Evolutionary conservation across 2,888 invertebrate species (phyloP).

Genomic region (Megastigmus dorsalis): DNA sequence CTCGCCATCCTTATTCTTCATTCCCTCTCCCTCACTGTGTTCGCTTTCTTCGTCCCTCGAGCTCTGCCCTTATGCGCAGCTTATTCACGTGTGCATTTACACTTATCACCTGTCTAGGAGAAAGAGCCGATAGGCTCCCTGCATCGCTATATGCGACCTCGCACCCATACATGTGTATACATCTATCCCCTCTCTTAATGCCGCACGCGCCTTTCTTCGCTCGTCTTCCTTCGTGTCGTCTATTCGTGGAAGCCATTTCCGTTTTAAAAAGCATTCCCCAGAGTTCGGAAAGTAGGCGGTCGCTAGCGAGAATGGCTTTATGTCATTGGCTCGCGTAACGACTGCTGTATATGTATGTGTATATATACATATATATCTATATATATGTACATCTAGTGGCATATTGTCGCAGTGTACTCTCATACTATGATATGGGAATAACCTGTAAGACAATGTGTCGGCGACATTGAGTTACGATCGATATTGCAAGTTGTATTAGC

Average conservation of each 20-base stretch:
- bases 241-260: slow-evolving; percentile 52
- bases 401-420: no score
- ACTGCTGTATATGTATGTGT: background rate
- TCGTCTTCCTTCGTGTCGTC: slow-evolving; percentile 37
- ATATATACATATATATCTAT: background rate
- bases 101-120: background rate
- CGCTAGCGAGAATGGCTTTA: slow-evolving; percentile 33
- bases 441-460: background rate
- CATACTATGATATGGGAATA: no score
- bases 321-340: slow-evolving; percentile 39
- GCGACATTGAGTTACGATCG: background rate
- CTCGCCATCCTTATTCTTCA: background rate
- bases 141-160: background rate
- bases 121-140: background rate
- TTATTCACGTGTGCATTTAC: background rate
- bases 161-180: background rate
- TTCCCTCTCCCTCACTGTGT: background rate
- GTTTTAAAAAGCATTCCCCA: slow-evolving; percentile 50
- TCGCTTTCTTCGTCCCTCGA: background rate
- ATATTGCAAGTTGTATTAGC: no score
- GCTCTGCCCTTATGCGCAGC: background rate
- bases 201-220: slow-evolving; percentile 9
- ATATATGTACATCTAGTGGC: no score
- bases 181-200: background rate
- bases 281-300: slow-evolving; percentile 53